These are phyloP conservation scores for Chaetodon trifasciatus DNA, from an alignment of 2,797 vertebrate genomes.

Conservation along the genomic window DNA sequence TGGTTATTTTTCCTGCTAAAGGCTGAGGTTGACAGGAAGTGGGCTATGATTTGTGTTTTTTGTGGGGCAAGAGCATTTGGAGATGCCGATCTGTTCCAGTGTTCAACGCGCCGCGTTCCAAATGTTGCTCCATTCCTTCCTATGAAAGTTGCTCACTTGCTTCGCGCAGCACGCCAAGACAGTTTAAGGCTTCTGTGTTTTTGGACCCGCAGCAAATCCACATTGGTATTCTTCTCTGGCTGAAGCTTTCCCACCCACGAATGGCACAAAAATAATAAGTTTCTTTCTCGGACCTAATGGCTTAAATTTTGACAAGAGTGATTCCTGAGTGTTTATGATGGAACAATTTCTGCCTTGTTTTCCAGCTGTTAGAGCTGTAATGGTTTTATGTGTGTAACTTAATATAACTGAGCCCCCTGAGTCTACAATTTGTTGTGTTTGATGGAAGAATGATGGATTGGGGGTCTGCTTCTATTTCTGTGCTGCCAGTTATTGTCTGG, in stretches of 20 bases:
- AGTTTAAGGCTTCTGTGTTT: slow-evolving; percentile 27
- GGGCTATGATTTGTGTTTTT: slow-evolving; percentile 9
- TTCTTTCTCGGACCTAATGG: slow-evolving; percentile 1
- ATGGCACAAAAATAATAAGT: neutral
- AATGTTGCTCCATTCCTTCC: slow-evolving; percentile 1
- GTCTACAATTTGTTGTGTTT: neutral
- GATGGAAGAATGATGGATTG: neutral
- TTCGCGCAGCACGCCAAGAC: neutral
- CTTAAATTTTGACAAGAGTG: slow-evolving; percentile 29
- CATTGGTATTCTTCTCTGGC: slow-evolving; percentile 12
- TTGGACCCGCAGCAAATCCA: slow-evolving; percentile 6
- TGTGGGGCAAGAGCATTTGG: slow-evolving; percentile 14
- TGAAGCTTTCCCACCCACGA: neutral
- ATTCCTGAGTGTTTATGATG: slow-evolving; percentile 1
- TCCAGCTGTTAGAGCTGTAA: neutral
- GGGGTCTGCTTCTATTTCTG: neutral
- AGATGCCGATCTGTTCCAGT: slow-evolving; percentile 22
- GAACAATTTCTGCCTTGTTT: slow-evolving; percentile 3
- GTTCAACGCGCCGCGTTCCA: neutral
- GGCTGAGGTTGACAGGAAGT: slow-evolving; percentile 1
- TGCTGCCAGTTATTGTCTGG: slow-evolving; percentile 9
- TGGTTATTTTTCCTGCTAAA: slow-evolving; percentile 2
- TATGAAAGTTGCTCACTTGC: slow-evolving; percentile 22
- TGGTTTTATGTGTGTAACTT: neutral
- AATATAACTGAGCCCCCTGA: neutral